These are phyloP conservation scores for Eristalis tenax DNA, from an alignment of 2,888 invertebrate genomes.

Conservation along the genomic window DNA sequence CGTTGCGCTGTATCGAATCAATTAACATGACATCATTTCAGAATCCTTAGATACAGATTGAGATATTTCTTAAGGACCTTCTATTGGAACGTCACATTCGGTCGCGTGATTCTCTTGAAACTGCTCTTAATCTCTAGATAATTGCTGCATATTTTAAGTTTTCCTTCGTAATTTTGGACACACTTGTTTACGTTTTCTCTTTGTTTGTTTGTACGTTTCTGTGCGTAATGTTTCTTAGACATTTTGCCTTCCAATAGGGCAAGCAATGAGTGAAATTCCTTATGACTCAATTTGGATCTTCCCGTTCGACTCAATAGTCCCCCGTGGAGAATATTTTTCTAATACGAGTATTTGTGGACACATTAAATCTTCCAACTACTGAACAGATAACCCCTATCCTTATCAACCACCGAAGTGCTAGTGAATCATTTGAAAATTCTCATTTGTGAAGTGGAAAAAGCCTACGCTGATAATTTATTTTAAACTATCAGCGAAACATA, in stretches of 20 bases:
- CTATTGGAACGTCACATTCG: background rate
- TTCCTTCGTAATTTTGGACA: background rate
- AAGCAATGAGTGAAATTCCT: background rate
- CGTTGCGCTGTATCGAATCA: background rate
- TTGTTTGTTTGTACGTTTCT: too few species aligned
- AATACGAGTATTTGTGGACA: background rate
- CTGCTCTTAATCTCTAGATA: background rate
- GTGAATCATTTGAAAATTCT: too few species aligned
- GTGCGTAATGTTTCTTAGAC: too few species aligned
- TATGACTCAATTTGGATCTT: background rate
- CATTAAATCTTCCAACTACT: background rate
- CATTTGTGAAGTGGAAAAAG: too few species aligned
- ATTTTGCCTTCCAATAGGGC: background rate
- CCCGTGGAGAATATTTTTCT: background rate
- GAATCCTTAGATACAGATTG: background rate
- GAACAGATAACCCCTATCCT: background rate
- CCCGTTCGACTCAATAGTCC: background rate
- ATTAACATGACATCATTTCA: background rate
- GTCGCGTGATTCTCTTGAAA: background rate
- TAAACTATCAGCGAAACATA: too few species aligned
- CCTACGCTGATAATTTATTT: too few species aligned
- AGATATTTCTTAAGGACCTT: background rate
- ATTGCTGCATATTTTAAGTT: background rate
- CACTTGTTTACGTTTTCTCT: background rate
- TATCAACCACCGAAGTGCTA: background rate